These are phyloP conservation scores for Ceratosolen fusciceps DNA, from an alignment of 1,140 invertebrate species.

Conservation along the genomic window DNA sequence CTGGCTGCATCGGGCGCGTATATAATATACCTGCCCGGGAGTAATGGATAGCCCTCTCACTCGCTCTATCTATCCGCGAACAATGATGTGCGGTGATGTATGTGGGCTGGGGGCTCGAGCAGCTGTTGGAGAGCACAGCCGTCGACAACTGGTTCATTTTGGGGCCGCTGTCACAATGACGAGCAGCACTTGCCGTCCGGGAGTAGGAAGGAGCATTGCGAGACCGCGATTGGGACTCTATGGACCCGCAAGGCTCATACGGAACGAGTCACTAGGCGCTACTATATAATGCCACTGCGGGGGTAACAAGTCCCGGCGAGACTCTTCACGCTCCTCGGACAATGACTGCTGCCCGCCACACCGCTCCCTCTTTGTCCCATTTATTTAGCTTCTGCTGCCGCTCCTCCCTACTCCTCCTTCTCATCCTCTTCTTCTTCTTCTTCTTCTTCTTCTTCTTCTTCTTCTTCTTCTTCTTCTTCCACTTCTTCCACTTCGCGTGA, in stretches of 20 bases:
- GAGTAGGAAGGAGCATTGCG: slow-evolving; percentile 55
- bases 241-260: no score
- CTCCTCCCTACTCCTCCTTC: no score
- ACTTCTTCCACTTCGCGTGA: background rate
- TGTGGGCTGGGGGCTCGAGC: slow-evolving; percentile 69
- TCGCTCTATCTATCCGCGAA: slow-evolving; percentile 54
- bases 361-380: slow-evolving; percentile 34
- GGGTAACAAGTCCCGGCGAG: slow-evolving; percentile 39
- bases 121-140: slow-evolving; percentile 63
- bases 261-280: background rate
- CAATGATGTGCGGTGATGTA: slow-evolving; percentile 71
- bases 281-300: background rate
- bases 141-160: slow-evolving; percentile 54
- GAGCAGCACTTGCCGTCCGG: slow-evolving; percentile 64
- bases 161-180: slow-evolving; percentile 65
- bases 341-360: slow-evolving; percentile 48
- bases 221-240: slow-evolving; percentile 25
- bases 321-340: slow-evolving; percentile 63
- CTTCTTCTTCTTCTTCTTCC: background rate
- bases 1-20: slow-evolving; percentile 10
- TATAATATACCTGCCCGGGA: slow-evolving; percentile 63
- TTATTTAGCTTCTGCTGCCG: no score
- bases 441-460: slow-evolving; percentile 1
- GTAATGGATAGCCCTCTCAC: slow-evolving; percentile 47
- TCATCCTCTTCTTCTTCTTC: no score